Base-by-base conservation (phyloP, 2,797 vertebrate genomes). In the Neomorphus geoffroyi region DNA sequence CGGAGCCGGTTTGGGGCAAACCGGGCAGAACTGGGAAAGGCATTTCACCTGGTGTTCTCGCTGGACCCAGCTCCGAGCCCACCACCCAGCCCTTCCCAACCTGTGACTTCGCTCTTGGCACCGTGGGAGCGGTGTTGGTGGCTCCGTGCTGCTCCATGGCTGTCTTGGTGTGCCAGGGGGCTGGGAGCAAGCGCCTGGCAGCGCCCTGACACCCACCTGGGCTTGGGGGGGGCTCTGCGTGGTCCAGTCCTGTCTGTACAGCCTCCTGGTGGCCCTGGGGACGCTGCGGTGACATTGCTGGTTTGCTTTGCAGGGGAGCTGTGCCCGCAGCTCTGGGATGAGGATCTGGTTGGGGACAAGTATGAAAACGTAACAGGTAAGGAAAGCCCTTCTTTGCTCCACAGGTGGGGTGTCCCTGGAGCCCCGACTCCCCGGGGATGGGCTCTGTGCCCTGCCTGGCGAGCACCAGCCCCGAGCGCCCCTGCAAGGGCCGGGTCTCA, bases 331-430 rank as follows among this genome's bases (percentile, higher is more conserved):
- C 96, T 98, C 37, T 95, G 96, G 90, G 95, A 97, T 0, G 98
- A 98, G 89, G 97, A 97, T 9, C 97, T 98, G 93, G 9, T 0
- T 51, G 89, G 98, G 97, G 83, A 95, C 61, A 94, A 96, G 13
- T 97, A 96, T 2, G 94, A 92, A 65, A 98, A 98, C 0, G 15
- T 97, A n/a, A 98, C 98, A 0, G 98, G 98, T 98, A 81, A 97
- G 97, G 58, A 54, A 32, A 77, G 3, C 12, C 2, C 37, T 69
- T 27, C 39, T 53, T n/a, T 4, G 0, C 10, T 32, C 24, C 2
- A 0, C 39, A 12, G 19, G 27, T 0, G 0, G 9, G 11, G 10
- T 19, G 7, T 11, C 30, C 0, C 0, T 2, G 1, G 48, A 72
- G 75, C 65, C 53, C 45, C 0, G 7, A 3, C 15, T 5, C 58